Base-by-base conservation (phyloP, 2,888 invertebrate genomes). In the Athalia circularis region DNA sequence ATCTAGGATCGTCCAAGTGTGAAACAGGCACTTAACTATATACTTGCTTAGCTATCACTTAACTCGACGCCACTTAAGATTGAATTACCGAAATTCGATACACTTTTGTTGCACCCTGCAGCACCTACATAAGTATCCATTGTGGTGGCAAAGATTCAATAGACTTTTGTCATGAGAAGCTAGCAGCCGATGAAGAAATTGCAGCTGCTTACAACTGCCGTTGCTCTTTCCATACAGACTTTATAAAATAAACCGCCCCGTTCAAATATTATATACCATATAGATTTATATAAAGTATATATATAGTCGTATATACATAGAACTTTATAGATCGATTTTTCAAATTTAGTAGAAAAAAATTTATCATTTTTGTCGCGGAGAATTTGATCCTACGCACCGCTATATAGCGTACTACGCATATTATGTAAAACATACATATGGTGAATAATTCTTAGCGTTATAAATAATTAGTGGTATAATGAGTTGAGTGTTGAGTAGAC, bases 391-490 rank as follows among this genome's bases (percentile, higher is more conserved):
- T 29, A 29, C 29, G 29, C 29, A 29, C 29, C 29, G 2, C 29
- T 29, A 29, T 29, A 29, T 29, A 29, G 29, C 67, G 50, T 29
- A 67, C 29, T 67, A 4, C 13, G 43, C 52, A 11, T 29, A 52
- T 50, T 68, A 29, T 52, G 67, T 52, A n/a, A n/a, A n/a, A 68
- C 52, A 29, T 65, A 65, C 59, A 47, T 15, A 15, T 45, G 5
- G 57, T 13, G 47, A 59, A 59, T 59, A 59, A 75, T 75, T 64
- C 29, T 83, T 81, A 84, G 87, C 86, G 88, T 87, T 88, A 85
- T 87, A 87, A 90, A 90, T 90, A 90, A 90, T 90, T 90, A 90
- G 90, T 89, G 86, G 86, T 88, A 90, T 90, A 89, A 90, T 90
- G 90, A 89, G 89, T 85, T 87, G 87, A 90, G 90, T 90, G 90